Conservation (phyloP, 2,797 vertebrate species). For the Diplodus puntazzo region DNA sequence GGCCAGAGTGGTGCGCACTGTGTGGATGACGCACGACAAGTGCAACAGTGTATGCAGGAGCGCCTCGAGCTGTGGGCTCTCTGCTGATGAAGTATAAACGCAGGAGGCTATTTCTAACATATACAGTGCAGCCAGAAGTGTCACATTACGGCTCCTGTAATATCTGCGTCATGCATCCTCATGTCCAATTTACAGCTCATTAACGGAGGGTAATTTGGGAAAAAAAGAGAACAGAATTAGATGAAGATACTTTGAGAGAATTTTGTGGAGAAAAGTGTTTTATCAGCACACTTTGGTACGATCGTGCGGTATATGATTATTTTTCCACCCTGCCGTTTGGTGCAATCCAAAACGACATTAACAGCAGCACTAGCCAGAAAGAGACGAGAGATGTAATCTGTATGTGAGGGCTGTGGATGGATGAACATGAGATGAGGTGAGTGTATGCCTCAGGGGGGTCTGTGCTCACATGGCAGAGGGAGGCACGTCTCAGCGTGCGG, state of each 20-base stretch:
- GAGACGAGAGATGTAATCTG: constrained; percentile 62
- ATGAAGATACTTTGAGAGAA: background rate
- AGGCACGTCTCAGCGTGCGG: constrained; percentile 42
- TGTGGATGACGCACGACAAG: constrained; percentile 69
- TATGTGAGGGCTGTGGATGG: constrained; percentile 64
- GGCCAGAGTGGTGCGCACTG: constrained; percentile 49
- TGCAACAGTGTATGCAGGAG: constrained; percentile 67
- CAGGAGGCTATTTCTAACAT: constrained; percentile 42
- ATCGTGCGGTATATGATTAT: constrained; percentile 21
- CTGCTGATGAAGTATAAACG: constrained; percentile 45
- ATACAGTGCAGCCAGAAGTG: constrained; percentile 17
- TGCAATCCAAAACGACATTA: constrained; percentile 32
- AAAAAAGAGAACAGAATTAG: background rate
- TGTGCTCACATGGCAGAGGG: constrained; percentile 54
- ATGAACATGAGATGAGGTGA: constrained; percentile 73
- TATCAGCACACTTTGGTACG: constrained; percentile 3
- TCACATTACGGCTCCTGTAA: background rate
- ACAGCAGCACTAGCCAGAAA: constrained; percentile 25
- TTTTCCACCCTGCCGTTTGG: constrained; percentile 41
- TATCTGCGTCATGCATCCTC: background rate
- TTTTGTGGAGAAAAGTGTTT: background rate
- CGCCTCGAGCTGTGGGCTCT: constrained; percentile 45
- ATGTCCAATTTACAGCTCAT: constrained; percentile 9
- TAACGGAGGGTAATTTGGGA: background rate
- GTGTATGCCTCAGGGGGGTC: constrained; percentile 60